Evolutionary conservation across 2,113 vertebrate species (phyloP).

Genomic region (Anhinga anhinga): DNA sequence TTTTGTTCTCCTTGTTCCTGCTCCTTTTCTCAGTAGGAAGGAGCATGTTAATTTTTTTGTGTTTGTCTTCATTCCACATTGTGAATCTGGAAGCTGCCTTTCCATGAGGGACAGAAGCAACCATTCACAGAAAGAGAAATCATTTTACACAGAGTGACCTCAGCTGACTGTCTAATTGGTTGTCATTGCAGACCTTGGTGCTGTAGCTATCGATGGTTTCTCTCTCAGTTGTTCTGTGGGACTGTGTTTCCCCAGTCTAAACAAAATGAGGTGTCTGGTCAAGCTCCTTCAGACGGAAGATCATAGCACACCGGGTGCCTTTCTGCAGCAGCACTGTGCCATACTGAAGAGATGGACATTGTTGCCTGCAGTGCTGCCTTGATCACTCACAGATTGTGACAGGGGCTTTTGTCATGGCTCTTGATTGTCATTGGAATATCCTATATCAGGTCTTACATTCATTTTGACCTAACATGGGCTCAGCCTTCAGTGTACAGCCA

Average conservation of each 20-base stretch:
- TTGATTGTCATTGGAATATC: neutral
- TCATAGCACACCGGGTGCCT: neutral
- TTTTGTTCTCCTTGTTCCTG: neutral
- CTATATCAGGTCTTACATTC: neutral
- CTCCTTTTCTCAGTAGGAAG: neutral
- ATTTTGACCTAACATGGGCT: neutral
- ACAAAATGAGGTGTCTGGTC: neutral
- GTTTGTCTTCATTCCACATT: neutral
- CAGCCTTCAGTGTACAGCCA: neutral
- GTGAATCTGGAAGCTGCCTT: neutral
- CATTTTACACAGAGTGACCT: neutral
- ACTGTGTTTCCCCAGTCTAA: neutral
- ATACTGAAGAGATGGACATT: neutral
- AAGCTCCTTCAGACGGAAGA: neutral
- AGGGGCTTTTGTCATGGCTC: neutral
- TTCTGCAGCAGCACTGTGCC: neutral
- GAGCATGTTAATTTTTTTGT: neutral
- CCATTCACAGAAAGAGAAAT: neutral
- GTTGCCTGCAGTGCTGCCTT: neutral
- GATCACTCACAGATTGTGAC: neutral
- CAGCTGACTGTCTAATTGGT: neutral
- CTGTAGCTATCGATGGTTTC: neutral
- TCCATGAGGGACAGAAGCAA: neutral
- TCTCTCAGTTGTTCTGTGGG: neutral
- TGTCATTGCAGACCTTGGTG: neutral